phyloP scores from a whole-genome alignment of 2,888 invertebrate genomes.

The Gastracanthus pulcherrimus region DNA sequence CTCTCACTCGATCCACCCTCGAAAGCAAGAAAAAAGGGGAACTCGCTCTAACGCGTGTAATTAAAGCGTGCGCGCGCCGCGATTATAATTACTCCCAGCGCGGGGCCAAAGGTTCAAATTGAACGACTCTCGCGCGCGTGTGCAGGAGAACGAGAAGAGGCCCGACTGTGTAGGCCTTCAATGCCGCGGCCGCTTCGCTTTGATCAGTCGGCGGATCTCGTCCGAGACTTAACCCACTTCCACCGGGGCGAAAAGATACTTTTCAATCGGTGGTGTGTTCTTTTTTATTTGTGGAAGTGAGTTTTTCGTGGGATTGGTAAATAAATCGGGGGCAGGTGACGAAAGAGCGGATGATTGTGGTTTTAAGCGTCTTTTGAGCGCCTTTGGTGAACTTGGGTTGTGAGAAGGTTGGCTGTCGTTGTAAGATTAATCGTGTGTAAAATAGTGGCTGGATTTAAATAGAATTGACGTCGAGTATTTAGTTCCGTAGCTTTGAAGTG shows the following conservation, averaged over 20 bases:
- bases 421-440: too few relatives aligned
- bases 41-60: not conserved
- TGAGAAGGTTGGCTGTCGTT: too few relatives aligned
- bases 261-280: not conserved
- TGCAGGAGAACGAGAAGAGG: not conserved
- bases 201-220: not conserved
- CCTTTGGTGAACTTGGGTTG: too few relatives aligned
- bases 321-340: not conserved
- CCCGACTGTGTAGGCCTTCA: not conserved
- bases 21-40: too few relatives aligned
- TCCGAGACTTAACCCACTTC: conserved; percentile 9
- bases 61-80: not conserved
- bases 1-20: too few relatives aligned
- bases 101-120: not conserved
- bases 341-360: too few relatives aligned
- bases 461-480: too few relatives aligned
- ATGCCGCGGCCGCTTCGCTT: not conserved
- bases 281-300: not conserved
- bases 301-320: not conserved
- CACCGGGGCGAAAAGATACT: not conserved
- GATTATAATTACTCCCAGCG: not conserved
- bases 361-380: too few relatives aligned
- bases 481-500: too few relatives aligned
- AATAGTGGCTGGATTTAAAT: too few relatives aligned
- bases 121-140: not conserved